Base-by-base conservation (phyloP, 2,888 invertebrate genomes). In the Exephanes ischioxanthus region DNA sequence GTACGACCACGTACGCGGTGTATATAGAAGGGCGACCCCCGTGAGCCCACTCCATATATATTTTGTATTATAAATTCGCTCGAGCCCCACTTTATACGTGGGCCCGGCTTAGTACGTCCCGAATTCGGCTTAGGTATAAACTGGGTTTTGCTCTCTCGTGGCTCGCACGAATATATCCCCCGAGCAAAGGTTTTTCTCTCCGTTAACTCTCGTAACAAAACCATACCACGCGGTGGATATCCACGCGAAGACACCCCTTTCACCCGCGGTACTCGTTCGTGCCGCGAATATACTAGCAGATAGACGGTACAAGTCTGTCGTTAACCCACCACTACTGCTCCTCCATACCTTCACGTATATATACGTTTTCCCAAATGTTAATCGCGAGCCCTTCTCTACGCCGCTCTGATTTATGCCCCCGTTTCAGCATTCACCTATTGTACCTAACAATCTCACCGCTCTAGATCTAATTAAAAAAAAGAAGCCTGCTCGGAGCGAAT, bases 1-100 rank as follows among this genome's bases (percentile, higher is more conserved):
- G 66, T 51, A 66, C 71, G 72, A 41, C 66, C 37, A 55, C 72
- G 84, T 81, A 80, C 68, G 81, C 51, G 48, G 55, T 53, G 41
- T 55, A 55, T 73, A 58, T 51, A 26, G 45, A 70, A 30, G 63
- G 72, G 76, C n/a, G 84, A 84, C 84, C 85, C 88, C 85, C 87
- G 79, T 83, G 76, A 75, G 78, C 84, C 88, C 84, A 88, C 87
- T 89, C 89, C 86, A 83, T 88, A 90, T 88, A 90, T 90, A 90
- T 91, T 90, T 88, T 87, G 88, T 89, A 90, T 92, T 91, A 90
- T 92, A 92, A 88, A 91, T 90, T 91, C 89, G 89, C 78, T 87
- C 88, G 89, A 89, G 90, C 90, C 91, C 91, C 88, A 87, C 89
- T 90, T 90, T 91, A 90, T 89, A 90, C 89, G 89, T 89, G 89